Conservation (phyloP, 1,140 invertebrate genomes). For the Orussus abietinus region DNA sequence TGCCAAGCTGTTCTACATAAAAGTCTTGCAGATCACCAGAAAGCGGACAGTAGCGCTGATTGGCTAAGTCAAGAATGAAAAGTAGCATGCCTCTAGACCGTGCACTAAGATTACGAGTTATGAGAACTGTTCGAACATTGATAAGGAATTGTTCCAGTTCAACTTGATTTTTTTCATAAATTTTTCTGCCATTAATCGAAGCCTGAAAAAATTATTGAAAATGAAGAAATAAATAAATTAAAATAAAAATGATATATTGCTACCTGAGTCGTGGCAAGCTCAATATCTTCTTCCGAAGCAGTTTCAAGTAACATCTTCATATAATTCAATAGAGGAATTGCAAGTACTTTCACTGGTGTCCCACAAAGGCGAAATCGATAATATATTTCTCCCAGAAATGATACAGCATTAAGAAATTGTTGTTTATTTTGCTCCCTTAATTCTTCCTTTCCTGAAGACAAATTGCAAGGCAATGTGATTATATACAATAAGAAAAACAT, state of each 20-base stretch:
- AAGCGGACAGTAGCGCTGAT: constrained; percentile 15
- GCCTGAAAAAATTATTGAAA: constrained; percentile 14
- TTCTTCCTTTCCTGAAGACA: constrained; percentile 18
- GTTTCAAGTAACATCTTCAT: constrained; percentile 18
- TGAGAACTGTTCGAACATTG: constrained; percentile 13
- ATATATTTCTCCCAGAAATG: constrained; percentile 19
- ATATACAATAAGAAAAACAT: background rate
- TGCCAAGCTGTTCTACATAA: constrained; percentile 13
- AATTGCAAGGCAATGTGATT: constrained; percentile 5
- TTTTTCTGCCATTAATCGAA: constrained; percentile 16
- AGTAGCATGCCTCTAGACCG: constrained; percentile 19
- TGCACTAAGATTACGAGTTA: constrained; percentile 21
- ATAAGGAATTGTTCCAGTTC: constrained; percentile 16
- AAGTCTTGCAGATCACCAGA: constrained; percentile 15
- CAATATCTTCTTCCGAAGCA: constrained; percentile 22
- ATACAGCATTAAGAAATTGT: constrained; percentile 18
- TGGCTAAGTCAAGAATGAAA: constrained; percentile 16
- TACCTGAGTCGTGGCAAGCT: constrained; percentile 14
- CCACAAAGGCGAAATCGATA: constrained; percentile 10
- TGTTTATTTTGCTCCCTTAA: constrained; percentile 11
- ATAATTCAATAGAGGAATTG: constrained; percentile 17
- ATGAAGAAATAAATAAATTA: background rate
- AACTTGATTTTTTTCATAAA: constrained; percentile 6
- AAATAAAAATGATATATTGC: constrained; percentile 2
- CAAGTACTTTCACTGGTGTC: constrained; percentile 10